Conservation (phyloP, 2,113 vertebrate genomes). For the Otocyon megalotis region DNA sequence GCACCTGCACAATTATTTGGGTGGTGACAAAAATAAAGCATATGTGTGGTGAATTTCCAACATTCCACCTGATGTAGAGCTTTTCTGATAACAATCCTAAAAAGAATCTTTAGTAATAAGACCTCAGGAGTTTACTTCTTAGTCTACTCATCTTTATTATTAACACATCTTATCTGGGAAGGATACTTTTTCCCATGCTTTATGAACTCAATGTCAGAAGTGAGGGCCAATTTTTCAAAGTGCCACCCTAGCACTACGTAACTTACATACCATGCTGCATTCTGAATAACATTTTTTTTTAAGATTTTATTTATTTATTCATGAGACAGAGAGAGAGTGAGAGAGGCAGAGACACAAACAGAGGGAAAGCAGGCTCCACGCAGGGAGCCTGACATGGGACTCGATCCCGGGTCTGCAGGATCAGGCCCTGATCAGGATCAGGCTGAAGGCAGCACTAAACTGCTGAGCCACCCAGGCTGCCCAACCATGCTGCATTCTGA, state of each 20-base stretch:
- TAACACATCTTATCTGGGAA: constrained; percentile 40
- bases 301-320: no score
- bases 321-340: no score
- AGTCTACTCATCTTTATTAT: background rate
- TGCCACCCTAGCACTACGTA: background rate
- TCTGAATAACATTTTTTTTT: background rate
- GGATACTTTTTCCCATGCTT: constrained; percentile 34
- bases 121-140: background rate
- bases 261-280: background rate
- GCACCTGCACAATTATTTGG: background rate
- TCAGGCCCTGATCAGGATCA: no score
- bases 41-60: background rate
- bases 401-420: no score
- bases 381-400: no score
- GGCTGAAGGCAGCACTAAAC: no score
- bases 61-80: background rate
- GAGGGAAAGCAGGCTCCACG: no score
- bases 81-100: background rate
- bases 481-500: background rate
- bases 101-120: background rate
- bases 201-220: constrained; percentile 56
- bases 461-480: no score
- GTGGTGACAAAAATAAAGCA: background rate
- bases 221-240: constrained; percentile 59
- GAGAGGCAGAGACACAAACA: no score